Percentiles rank a stretch among this genome's conserved stretches.
These are phyloP conservation scores for Amblyopsis rosae DNA, from an alignment of 2,113 vertebrate species.

Conservation along the genomic window DNA sequence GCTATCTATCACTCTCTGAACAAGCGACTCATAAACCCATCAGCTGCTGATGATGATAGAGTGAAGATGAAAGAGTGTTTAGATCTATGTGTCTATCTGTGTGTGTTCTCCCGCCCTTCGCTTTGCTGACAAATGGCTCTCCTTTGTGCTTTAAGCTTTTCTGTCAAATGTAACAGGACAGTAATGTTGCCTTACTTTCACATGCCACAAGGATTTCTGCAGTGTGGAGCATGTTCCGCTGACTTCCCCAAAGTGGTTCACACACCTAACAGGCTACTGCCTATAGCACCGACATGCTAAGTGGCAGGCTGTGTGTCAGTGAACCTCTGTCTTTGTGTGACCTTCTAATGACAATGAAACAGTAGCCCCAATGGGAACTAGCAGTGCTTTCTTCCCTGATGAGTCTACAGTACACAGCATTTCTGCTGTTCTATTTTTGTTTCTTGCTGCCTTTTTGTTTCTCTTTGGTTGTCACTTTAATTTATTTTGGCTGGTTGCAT, in stretches of 20 bases:
- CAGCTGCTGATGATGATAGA: background rate
- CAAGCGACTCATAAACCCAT: conserved; percentile 34
- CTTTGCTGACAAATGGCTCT: no score
- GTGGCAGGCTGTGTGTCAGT: conserved; percentile 40
- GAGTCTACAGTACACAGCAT: background rate
- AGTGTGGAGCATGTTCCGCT: conserved; percentile 4
- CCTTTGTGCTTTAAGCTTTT: no score
- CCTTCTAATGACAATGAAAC: conserved; percentile 27
- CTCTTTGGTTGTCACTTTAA: background rate
- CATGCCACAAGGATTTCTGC: conserved; percentile 5
- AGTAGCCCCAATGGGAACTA: conserved; percentile 17
- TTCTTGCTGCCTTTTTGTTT: conserved; percentile 19
- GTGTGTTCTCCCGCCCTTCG: background rate
- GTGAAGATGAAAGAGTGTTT: background rate
- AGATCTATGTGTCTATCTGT: background rate
- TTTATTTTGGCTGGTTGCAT: no score
- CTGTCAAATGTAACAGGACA: no score
- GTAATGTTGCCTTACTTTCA: no score
- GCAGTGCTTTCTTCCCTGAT: conserved; percentile 3
- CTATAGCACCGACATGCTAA: conserved; percentile 38
- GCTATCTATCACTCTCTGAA: conserved; percentile 11
- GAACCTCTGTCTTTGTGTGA: conserved; percentile 21
- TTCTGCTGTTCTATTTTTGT: background rate
- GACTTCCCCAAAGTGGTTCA: conserved; percentile 32
- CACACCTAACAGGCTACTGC: conserved; percentile 18